These are phyloP conservation scores for Semaprochilodus insignis DNA, from an alignment of 2,797 vertebrate species.

Conservation along the genomic window DNA sequence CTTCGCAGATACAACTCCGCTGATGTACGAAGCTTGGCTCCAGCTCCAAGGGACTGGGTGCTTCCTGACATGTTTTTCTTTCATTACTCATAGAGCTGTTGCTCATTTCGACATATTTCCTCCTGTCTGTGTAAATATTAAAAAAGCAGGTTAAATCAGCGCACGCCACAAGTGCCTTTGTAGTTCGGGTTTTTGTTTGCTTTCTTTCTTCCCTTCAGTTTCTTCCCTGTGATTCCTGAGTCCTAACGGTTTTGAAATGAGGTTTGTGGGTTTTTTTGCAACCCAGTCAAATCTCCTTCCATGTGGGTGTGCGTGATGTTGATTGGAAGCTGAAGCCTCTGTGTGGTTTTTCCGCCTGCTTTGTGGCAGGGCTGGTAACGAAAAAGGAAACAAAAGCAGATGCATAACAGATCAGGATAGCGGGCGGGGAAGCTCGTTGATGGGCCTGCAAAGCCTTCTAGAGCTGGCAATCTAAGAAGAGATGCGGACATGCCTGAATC, in stretches of 20 bases:
- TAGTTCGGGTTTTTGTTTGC: neutral
- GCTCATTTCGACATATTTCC: constrained; percentile 34
- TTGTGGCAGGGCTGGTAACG: constrained; percentile 15
- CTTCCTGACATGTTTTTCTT: constrained; percentile 39
- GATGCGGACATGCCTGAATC: constrained; percentile 36
- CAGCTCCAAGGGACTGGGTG: neutral
- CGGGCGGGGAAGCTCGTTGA: constrained; percentile 21
- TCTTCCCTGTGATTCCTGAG: neutral
- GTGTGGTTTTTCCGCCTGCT: neutral
- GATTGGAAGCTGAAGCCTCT: constrained; percentile 28
- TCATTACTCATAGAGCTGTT: constrained; percentile 32
- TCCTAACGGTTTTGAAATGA: neutral
- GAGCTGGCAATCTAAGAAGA: constrained; percentile 27
- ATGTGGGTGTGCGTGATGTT: constrained; percentile 8
- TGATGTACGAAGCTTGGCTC: constrained; percentile 24
- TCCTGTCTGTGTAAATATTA: constrained; percentile 14
- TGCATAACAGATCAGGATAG: constrained; percentile 33
- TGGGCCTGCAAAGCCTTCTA: constrained; percentile 14
- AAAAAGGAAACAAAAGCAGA: constrained; percentile 35
- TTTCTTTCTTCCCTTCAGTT: neutral
- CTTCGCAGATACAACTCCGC: neutral
- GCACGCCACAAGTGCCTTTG: neutral
- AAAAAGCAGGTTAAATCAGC: neutral
- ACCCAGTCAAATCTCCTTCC: neutral
- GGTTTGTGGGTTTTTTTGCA: too few species aligned